Evolutionary conservation across 2,113 vertebrate genomes (phyloP).

Genomic region (Spheniscus mendiculus): DNA sequence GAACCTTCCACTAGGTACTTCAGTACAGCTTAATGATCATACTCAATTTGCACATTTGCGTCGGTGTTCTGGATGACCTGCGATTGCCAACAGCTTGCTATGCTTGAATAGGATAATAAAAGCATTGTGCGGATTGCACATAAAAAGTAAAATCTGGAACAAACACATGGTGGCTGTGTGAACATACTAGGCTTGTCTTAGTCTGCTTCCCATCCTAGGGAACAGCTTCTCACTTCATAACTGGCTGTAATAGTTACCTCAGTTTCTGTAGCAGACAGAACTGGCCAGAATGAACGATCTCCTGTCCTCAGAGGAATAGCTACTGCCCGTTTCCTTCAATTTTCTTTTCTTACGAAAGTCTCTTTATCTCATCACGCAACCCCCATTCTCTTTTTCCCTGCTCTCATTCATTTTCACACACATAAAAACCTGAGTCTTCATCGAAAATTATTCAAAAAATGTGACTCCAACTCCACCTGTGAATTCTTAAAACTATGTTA

Average conservation of each 20-base stretch:
- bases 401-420: not conserved
- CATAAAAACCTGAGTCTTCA: not conserved
- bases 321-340: not conserved
- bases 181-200: not conserved
- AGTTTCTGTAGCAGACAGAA: not conserved
- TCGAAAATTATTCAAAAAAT: not conserved
- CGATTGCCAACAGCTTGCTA: not conserved
- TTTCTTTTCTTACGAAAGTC: not conserved
- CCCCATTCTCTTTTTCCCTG: not conserved
- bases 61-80: not conserved
- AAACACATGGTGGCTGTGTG: not conserved
- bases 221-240: not conserved
- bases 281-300: not conserved
- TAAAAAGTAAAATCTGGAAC: not conserved
- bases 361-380: not conserved
- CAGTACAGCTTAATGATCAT: not conserved
- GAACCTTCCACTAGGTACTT: not conserved
- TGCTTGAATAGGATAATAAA: not conserved
- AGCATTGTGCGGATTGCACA: not conserved
- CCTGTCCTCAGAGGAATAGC: not conserved
- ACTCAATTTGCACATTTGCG: accelerated
- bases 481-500: not conserved
- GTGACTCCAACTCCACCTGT: not conserved
- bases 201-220: not conserved
- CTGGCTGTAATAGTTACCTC: not conserved